Conservation (phyloP, 2,888 invertebrate genomes). For the Eudemis profundana region DNA sequence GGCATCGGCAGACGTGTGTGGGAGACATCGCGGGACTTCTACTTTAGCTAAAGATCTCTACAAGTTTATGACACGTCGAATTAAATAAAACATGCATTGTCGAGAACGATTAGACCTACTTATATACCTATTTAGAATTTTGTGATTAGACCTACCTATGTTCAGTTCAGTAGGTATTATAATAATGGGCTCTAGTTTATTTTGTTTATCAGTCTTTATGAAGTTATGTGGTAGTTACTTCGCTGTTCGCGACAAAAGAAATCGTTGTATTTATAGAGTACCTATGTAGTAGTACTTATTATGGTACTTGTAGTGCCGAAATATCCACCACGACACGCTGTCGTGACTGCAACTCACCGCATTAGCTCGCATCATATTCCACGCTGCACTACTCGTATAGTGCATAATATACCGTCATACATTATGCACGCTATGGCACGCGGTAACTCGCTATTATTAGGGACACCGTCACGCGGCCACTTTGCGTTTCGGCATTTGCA, state of each 20-base stretch:
- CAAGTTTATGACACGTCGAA: no score
- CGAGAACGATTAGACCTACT: no score
- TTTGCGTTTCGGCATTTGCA: constrained; percentile 2
- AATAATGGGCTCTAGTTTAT: not conserved
- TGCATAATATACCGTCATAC: constrained; percentile 29
- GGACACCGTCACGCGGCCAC: constrained; percentile 36
- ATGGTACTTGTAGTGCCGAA: not conserved
- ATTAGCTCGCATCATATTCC: constrained; percentile 29
- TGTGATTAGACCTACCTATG: no score
- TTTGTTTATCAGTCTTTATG: constrained; percentile 5
- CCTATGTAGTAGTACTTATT: no score
- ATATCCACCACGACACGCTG: constrained; percentile 2
- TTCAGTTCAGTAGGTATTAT: not conserved
- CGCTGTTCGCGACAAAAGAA: no score
- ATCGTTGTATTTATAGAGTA: no score
- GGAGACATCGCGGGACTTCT: no score
- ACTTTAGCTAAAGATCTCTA: no score
- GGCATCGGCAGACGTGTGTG: no score
- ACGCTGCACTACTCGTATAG: constrained; percentile 25
- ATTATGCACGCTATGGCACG: constrained; percentile 26
- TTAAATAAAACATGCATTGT: no score
- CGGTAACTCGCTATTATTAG: constrained; percentile 38
- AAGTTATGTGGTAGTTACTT: no score
- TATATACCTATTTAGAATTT: no score
- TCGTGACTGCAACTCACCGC: constrained; percentile 36